Evolutionary conservation across 2,113 vertebrate genomes (phyloP).

Genomic region (Synchiropus splendidus): DNA sequence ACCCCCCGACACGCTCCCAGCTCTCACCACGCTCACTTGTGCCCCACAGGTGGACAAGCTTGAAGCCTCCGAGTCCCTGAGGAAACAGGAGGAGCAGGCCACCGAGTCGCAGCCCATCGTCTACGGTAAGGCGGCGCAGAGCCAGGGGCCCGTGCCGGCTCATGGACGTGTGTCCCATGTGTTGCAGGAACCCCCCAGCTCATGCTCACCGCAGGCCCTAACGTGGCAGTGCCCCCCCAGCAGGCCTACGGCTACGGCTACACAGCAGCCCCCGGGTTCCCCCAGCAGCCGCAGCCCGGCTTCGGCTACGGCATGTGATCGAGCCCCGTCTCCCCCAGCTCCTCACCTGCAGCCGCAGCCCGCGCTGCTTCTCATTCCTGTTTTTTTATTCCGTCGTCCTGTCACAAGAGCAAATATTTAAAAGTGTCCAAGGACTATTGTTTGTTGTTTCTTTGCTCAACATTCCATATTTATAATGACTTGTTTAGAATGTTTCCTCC

Average conservation of each 20-base stretch:
- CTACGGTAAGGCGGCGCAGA: slow-evolving; percentile 97
- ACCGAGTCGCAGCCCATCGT: slow-evolving; percentile 98
- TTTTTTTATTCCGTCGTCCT: slow-evolving; percentile 71
- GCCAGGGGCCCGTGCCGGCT: too few species aligned
- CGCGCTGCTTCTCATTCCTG: slow-evolving; percentile 67
- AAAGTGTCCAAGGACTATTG: slow-evolving; percentile 86
- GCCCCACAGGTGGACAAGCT: slow-evolving; percentile 87
- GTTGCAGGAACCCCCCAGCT: slow-evolving; percentile 88
- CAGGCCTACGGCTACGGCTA: slow-evolving; percentile 93
- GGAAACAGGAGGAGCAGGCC: slow-evolving; percentile 98
- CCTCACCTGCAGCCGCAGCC: slow-evolving; percentile 44
- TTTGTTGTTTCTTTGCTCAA: slow-evolving; percentile 78
- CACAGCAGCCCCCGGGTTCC: slow-evolving; percentile 76
- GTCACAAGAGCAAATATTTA: slow-evolving; percentile 29
- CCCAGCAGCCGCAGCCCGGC: slow-evolving; percentile 79
- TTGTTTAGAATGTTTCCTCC: slow-evolving; percentile 56
- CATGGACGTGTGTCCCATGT: slow-evolving; percentile 1
- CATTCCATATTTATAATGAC: slow-evolving; percentile 89
- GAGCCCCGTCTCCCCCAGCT: slow-evolving; percentile 8
- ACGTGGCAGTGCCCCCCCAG: slow-evolving; percentile 89
- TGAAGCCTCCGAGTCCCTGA: slow-evolving; percentile 94
- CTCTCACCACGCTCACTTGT: slow-evolving; percentile 21
- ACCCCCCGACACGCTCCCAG: background rate
- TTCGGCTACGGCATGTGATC: slow-evolving; percentile 98
- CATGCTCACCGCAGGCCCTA: slow-evolving; percentile 95